phyloP scores from a whole-genome alignment of 2,113 vertebrate genomes.

The Bubo blakistoni region DNA sequence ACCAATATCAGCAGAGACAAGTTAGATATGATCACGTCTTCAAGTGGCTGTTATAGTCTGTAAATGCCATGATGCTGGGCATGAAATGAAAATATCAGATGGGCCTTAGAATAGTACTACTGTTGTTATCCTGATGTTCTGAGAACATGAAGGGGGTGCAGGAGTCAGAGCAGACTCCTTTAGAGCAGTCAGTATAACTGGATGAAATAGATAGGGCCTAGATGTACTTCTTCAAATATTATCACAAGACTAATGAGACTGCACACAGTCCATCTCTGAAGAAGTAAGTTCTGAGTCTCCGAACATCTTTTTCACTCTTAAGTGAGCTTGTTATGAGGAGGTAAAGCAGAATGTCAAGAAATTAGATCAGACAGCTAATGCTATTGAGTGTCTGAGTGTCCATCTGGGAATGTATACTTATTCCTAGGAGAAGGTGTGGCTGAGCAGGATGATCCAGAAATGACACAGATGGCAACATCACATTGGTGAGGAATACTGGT shows the following conservation, averaged over 20 bases:
- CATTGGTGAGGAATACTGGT: not conserved
- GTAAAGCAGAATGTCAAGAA: not conserved
- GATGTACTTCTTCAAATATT: not conserved
- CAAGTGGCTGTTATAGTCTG: not conserved
- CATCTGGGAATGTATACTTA: not conserved
- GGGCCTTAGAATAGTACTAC: not conserved
- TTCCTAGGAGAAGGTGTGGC: not conserved
- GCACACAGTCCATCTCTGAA: not conserved
- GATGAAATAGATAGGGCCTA: not conserved
- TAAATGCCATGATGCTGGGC: not conserved
- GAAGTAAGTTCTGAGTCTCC: not conserved
- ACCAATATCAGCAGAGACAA: not conserved
- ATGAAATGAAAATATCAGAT: not conserved
- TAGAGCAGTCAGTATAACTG: not conserved
- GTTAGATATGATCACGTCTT: fast-evolving
- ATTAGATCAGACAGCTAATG: not conserved
- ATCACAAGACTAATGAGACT: not conserved
- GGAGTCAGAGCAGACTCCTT: not conserved
- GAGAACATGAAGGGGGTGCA: not conserved
- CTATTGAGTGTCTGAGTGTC: not conserved
- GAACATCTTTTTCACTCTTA: not conserved
- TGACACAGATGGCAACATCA: not conserved
- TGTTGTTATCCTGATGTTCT: not conserved
- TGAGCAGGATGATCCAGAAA: not conserved
- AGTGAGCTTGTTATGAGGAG: not conserved